Conservation (phyloP, 2,888 invertebrate genomes). For the Calameuta idolon region DNA sequence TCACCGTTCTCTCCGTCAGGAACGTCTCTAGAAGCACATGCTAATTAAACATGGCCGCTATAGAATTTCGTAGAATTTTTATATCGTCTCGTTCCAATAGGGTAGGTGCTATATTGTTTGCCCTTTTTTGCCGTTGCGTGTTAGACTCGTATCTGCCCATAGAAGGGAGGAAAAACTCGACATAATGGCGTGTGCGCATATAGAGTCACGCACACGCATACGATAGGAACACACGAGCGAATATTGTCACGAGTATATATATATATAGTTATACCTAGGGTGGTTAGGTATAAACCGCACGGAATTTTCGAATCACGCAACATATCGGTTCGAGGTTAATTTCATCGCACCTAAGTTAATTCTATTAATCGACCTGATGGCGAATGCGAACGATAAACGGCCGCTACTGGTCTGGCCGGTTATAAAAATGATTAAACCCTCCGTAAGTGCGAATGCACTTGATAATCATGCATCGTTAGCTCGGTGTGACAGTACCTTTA, state of each 20-base stretch:
- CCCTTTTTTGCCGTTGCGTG: conserved; percentile 35
- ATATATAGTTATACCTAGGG: neutral
- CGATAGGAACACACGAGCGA: neutral
- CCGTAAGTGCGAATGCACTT: neutral
- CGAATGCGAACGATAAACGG: neutral
- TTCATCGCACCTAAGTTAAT: conserved; percentile 52
- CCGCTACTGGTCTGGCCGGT: neutral
- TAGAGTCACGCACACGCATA: conserved; percentile 32
- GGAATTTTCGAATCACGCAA: conserved; percentile 58
- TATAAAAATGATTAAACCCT: neutral
- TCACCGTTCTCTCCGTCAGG: neutral
- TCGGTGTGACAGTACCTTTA: neutral
- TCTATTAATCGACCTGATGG: conserved; percentile 44
- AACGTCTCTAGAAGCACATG: neutral
- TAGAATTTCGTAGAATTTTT: conserved; percentile 3
- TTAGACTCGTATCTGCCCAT: conserved; percentile 37
- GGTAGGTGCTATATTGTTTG: conserved; percentile 1
- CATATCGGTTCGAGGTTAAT: conserved; percentile 53
- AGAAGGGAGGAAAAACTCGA: conserved; percentile 27
- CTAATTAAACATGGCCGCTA: neutral
- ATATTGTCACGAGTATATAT: conserved; percentile 9
- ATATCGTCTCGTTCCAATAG: neutral
- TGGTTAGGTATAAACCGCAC: conserved; percentile 39
- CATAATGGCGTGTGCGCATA: conserved; percentile 40
- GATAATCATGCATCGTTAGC: neutral